Percentiles rank a stretch among this genome's conserved stretches.
Conservation (phyloP, 64 coral and sea anemone species). For the Montipora efflorescens region DNA sequence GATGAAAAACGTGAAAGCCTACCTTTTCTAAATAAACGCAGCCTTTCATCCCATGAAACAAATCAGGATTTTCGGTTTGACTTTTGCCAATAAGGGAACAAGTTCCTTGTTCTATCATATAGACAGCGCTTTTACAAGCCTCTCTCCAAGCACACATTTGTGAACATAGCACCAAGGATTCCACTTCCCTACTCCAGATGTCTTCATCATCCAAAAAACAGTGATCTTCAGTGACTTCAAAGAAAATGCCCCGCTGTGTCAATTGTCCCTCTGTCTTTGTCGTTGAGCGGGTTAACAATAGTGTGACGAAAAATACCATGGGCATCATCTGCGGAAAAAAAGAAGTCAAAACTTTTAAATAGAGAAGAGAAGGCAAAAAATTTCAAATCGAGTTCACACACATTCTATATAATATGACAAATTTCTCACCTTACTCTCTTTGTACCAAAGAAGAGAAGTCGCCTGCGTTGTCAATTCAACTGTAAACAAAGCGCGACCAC, state of each 20-base stretch:
- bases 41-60: background rate
- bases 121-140: background rate
- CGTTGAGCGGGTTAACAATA: background rate
- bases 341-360: background rate
- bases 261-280: background rate
- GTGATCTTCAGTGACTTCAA: background rate
- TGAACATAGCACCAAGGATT: background rate
- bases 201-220: background rate
- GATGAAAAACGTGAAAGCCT: no score
- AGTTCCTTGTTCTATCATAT: background rate
- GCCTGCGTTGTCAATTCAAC: no score
- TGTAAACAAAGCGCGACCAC: no score
- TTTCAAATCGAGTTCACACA: no score
- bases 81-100: background rate
- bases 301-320: background rate
- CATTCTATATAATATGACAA: no score
- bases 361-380: no score
- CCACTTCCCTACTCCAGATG: background rate
- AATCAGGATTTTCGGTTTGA: background rate
- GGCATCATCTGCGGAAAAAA: background rate
- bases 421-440: no score
- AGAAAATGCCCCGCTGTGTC: background rate
- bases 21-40: slow-evolving; percentile 17
- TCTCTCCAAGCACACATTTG: background rate
- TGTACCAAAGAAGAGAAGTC: no score